Conservation (phyloP, 30 jellyfish, hydroid and myxozoan species). For the Turritopsis dohrnii region DNA sequence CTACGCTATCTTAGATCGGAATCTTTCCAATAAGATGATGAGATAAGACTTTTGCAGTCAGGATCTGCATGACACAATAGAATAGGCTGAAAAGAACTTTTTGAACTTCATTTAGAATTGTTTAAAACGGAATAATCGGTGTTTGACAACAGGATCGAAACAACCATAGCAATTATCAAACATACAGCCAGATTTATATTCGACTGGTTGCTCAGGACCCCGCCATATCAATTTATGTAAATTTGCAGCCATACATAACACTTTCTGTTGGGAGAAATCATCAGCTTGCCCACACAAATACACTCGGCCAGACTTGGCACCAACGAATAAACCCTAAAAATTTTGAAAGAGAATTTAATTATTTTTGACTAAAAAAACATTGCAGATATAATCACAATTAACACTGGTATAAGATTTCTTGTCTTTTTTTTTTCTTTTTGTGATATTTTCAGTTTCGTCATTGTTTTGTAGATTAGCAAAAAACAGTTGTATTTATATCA, state of each 20-base stretch:
- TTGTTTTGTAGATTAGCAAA: no score
- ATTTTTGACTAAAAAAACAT: neutral
- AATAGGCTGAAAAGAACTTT: no score
- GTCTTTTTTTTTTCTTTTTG: no score
- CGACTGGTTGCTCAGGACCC: constrained; percentile 80
- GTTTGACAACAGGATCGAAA: constrained; percentile 85
- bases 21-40: no score
- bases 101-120: constrained; percentile 23
- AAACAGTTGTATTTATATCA: no score
- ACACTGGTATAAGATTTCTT: no score
- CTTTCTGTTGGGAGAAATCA: constrained; percentile 94
- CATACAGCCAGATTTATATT: constrained; percentile 70
- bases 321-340: constrained; percentile 83
- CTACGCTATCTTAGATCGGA: no score
- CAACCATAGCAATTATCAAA: constrained; percentile 89
- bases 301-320: constrained; percentile 73
- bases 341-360: no score
- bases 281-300: constrained; percentile 88
- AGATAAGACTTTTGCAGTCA: no score
- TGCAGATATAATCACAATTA: neutral
- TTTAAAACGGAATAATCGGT: constrained; percentile 64
- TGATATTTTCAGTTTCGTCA: no score
- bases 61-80: no score
- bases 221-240: constrained; percentile 73
- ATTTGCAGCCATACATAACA: constrained; percentile 64